Evolutionary conservation across 2,888 invertebrate genomes (phyloP).

Genomic region (Calameuta filiformis): DNA sequence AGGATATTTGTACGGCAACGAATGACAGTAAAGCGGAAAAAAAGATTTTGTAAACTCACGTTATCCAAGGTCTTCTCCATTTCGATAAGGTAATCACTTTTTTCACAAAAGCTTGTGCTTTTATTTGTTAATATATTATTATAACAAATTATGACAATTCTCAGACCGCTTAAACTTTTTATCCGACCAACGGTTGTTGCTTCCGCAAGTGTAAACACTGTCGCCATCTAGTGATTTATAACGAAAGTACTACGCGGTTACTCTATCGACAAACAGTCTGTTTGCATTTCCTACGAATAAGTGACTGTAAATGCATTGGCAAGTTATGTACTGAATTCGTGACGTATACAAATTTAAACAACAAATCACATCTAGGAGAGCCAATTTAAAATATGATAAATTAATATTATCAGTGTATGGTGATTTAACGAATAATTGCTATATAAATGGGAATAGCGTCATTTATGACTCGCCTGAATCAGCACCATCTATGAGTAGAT

Average conservation of each 20-base stretch:
- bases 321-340: neutral
- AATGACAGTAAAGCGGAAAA: neutral
- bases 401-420: neutral
- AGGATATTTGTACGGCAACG: neutral
- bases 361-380: neutral
- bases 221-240: neutral
- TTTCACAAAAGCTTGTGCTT: neutral
- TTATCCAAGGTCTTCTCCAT: neutral
- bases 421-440: neutral
- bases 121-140: neutral
- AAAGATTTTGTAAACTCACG: neutral
- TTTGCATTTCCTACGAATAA: too few species aligned
- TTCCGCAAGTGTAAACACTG: neutral
- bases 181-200: neutral
- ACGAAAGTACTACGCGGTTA: neutral
- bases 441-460: neutral
- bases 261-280: neutral
- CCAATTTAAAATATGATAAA: neutral
- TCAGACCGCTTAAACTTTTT: neutral
- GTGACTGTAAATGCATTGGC: neutral
- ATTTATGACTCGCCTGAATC: neutral
- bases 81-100: neutral
- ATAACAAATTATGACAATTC: neutral
- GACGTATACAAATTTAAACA: neutral
- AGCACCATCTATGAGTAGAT: neutral